Evolutionary conservation across 2,888 invertebrate species (phyloP), one percentile per base, ranked within the genome.

Genomic region (Pecten maximus): DNA sequence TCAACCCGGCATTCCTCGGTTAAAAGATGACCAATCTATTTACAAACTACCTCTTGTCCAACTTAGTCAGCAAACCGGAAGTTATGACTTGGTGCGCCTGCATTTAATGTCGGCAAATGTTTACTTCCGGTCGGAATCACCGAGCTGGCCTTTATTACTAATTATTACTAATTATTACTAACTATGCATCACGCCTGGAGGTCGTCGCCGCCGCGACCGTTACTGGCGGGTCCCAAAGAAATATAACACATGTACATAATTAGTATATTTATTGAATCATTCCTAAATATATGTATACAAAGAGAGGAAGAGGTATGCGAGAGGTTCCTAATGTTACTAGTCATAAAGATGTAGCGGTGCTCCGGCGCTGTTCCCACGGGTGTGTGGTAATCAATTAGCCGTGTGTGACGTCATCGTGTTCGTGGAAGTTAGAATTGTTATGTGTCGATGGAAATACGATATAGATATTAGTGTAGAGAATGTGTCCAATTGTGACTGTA

Each of bases 111-210:
- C 74, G 74, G 74, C 74, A 74, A 35, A 74, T 74, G 74, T 74
- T 74, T 74, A 74, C 74, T 74, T 74, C 74, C 74, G 74, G 74
- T 74, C 74, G 74, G 74, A 74, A 74, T 74, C 74, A 74, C 74
- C 35, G 60, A 6, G 74, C 74, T 74, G 74, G 74, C 74, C 74
- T 74, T 74, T 74, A 74, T 74, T 28, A 74, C 28, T 74, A 74
- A 74, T 74, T 74, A 74, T 74, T 28, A 74, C 28, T 74, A 74
- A 74, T 74, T 74, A 74, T 74, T 74, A 35, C 35, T 74, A 74
- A 74, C 74, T 74, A 74, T 74, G 74, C 74, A 74, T 74, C 74
- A 74, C 74, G 74, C 74, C 35, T 35, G 74, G 74, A 74, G 74
- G 6, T 35, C 35, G 74, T 74, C 74, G 74, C 74, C 74, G 35